Evolutionary conservation across 1,140 invertebrate genomes (phyloP).

Genomic region (Heterodera schachtii): DNA sequence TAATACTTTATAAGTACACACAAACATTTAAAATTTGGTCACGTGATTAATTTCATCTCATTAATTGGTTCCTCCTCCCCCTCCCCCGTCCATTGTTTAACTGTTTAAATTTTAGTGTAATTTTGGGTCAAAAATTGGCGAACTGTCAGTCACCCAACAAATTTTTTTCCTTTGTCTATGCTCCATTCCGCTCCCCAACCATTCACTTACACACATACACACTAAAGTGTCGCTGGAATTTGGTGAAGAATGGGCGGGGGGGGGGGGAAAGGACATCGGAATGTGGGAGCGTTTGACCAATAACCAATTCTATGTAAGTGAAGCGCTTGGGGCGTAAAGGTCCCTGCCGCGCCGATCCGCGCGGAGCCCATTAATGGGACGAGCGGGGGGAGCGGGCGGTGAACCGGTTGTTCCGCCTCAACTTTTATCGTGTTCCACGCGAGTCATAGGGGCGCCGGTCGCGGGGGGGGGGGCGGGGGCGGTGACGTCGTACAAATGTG

Average conservation of each 20-base stretch:
- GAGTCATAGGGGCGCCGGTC: background rate
- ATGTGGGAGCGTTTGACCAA: background rate
- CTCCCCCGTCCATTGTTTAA: too few relatives aligned
- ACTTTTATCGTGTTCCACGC: background rate
- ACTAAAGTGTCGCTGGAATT: background rate
- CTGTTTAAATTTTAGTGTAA: too few relatives aligned
- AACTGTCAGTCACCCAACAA: too few relatives aligned
- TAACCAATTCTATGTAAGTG: background rate
- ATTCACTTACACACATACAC: too few relatives aligned
- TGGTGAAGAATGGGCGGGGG: background rate
- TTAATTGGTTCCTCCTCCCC: too few relatives aligned
- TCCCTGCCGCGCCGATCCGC: background rate
- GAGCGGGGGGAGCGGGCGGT: background rate
- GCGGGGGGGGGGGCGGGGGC: too few relatives aligned
- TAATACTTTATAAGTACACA: too few relatives aligned
- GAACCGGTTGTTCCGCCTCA: background rate
- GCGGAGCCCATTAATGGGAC: background rate
- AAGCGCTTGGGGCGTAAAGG: background rate
- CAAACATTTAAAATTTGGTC: too few relatives aligned
- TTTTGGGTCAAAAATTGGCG: too few relatives aligned
- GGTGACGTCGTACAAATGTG: background rate
- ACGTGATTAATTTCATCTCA: too few relatives aligned
- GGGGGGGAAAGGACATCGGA: background rate
- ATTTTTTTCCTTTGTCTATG: too few relatives aligned
- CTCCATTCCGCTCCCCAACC: too few relatives aligned